Base-by-base conservation (phyloP, 2,888 invertebrate species). In the Stratiomys singularior region DNA sequence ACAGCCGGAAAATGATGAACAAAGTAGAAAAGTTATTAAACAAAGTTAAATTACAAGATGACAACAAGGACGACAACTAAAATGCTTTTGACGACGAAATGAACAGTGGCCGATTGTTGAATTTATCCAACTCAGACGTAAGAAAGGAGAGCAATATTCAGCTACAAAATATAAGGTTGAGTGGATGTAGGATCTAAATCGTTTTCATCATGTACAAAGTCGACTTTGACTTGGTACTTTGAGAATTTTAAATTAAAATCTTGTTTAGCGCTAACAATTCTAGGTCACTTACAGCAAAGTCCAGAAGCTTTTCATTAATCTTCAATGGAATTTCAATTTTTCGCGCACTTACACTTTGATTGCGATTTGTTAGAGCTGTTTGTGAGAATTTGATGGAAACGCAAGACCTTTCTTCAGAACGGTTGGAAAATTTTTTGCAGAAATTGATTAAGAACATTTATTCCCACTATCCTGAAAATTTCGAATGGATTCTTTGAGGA, bases 1-100 rank as follows among this genome's bases (percentile, higher is more conserved):
- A 67, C 67, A 47, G 47, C 47, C 71, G 71, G 52, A 71, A 71
- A 71, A 71, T 71, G 71, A 71, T 71, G 71, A 44, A 71, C 71
- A 52, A 52, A 71, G 52, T 46, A 71, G 71, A 71, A 71, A 71
- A 71, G 47, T 71, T 71, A 71, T 71, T 52, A 71, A 71, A 71
- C 71, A 71, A 71, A 71, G 71, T 52, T 71, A 47, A 71, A 71
- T 71, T 71, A 71, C 47, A 23, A 27, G 47, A 47, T 15, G 71
- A 47, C 71, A 47, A 71, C 71, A 47, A 23, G 47, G 71, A 71
- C 27, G 71, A 23, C 25, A n/a, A 25, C 23, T 52, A 27, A 71
- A 67, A 52, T 25, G 71, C 27, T 71, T 52, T 44, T 67, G 67
- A 44, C 15, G 46, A 37, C 15, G 44, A 52, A 52, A 71, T 71